Evolutionary conservation across 1,140 invertebrate species (phyloP).

Genomic region (Phortica variegata): DNA sequence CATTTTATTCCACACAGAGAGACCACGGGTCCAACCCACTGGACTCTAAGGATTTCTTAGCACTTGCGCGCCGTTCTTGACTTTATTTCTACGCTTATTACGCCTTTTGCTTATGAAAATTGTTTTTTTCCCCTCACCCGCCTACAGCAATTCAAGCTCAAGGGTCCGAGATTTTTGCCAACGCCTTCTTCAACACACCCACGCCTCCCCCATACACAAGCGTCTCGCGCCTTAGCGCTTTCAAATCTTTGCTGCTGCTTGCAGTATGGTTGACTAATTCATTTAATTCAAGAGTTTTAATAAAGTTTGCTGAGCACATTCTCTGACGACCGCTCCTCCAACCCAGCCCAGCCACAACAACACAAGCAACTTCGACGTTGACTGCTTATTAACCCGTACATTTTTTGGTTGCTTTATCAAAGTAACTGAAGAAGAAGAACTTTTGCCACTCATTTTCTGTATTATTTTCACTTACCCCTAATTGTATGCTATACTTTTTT

Average conservation of each 20-base stretch:
- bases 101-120: slow-evolving; percentile 54
- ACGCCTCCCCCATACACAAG: no score
- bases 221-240: no score
- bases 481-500: slow-evolving; percentile 2
- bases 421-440: slow-evolving; percentile 41
- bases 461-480: slow-evolving; percentile 2
- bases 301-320: slow-evolving; percentile 48
- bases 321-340: slow-evolving; percentile 21
- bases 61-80: slow-evolving; percentile 28
- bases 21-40: slow-evolving; percentile 23
- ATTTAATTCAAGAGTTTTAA: slow-evolving; percentile 55
- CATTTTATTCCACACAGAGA: slow-evolving; percentile 14
- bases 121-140: slow-evolving; percentile 48
- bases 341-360: slow-evolving; percentile 12
- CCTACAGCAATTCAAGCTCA: no score
- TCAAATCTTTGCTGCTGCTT: slow-evolving; percentile 29
- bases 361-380: no score
- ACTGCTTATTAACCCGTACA: no score
- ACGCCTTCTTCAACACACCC: no score
- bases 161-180: no score
- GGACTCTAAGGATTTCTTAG: slow-evolving; percentile 46
- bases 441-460: slow-evolving; percentile 31
- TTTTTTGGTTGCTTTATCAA: slow-evolving; percentile 35
- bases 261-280: slow-evolving; percentile 53
- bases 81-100: slow-evolving; percentile 52